Conservation (phyloP, 2,888 invertebrate species). For the Argyresthia goedartella region DNA sequence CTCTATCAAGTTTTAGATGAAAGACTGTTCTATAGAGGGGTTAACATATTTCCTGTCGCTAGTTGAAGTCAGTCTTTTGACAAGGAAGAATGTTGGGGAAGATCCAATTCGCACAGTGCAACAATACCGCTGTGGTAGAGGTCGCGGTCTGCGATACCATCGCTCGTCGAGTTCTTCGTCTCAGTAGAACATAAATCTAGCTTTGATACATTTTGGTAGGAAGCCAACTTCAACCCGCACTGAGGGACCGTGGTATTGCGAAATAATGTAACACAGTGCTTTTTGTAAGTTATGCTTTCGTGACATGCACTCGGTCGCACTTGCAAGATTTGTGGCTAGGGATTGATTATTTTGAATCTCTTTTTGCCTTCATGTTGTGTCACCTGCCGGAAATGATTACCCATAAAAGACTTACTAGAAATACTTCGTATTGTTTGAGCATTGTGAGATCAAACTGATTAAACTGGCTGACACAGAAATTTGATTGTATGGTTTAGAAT, state of each 20-base stretch:
- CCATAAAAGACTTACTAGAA: neutral
- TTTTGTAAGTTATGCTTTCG: slow-evolving; percentile 8
- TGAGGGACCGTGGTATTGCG: neutral
- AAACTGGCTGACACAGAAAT: slow-evolving; percentile 14
- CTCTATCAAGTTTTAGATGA: slow-evolving; percentile 1
- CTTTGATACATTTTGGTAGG: slow-evolving; percentile 67
- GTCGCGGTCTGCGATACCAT: slow-evolving; percentile 37
- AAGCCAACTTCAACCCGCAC: slow-evolving; percentile 43
- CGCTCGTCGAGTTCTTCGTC: slow-evolving; percentile 50
- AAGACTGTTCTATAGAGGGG: slow-evolving; percentile 6
- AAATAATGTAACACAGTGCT: slow-evolving; percentile 8
- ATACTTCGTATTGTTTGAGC: neutral
- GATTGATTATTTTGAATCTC: too few relatives aligned
- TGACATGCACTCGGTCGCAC: neutral
- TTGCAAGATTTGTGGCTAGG: too few relatives aligned
- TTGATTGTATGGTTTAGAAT: slow-evolving; percentile 19
- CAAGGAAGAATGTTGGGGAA: slow-evolving; percentile 24
- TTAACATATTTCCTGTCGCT: slow-evolving; percentile 19
- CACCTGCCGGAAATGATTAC: neutral
- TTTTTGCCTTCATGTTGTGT: too few relatives aligned
- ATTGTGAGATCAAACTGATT: slow-evolving; percentile 23
- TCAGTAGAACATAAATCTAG: slow-evolving; percentile 55
- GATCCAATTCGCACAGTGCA: slow-evolving; percentile 42
- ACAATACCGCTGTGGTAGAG: slow-evolving; percentile 26
- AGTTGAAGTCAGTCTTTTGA: slow-evolving; percentile 24